These are phyloP conservation scores for Acholoe squamosa DNA, from an alignment of 2,888 invertebrate species.

Conservation along the genomic window DNA sequence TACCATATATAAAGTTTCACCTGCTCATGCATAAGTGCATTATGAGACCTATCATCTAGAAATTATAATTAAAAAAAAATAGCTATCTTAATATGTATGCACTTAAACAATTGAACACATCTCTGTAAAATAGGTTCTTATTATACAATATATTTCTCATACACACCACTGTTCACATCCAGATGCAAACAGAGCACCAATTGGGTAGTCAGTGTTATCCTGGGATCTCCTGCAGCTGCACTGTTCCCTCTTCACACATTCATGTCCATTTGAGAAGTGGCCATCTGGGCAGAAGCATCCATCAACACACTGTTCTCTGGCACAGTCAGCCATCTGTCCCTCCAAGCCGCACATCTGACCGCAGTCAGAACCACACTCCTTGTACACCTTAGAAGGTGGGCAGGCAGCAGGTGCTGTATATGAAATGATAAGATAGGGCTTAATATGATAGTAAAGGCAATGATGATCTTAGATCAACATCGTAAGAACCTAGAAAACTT, in stretches of 20 bases:
- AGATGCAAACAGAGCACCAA: slow-evolving; percentile 64
- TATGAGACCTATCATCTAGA: too few species aligned
- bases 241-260: slow-evolving; percentile 68
- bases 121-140: too few species aligned
- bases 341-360: slow-evolving; percentile 55
- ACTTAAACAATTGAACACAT: too few species aligned
- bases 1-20: too few species aligned
- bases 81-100: too few species aligned
- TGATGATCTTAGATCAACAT: not conserved
- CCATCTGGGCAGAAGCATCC: slow-evolving; percentile 68
- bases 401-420: slow-evolving; percentile 64
- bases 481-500: not conserved
- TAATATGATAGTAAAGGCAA: not conserved
- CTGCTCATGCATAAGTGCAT: too few species aligned
- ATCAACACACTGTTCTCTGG: slow-evolving; percentile 64
- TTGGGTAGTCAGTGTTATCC: slow-evolving; percentile 66
- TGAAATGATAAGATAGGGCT: not conserved
- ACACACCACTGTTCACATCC: slow-evolving; percentile 69
- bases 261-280: slow-evolving; percentile 67
- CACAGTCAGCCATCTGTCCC: slow-evolving; percentile 64
- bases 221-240: slow-evolving; percentile 69
- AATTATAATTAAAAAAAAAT: too few species aligned
- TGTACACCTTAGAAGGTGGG: slow-evolving; percentile 63
- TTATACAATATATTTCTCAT: not conserved
- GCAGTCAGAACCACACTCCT: slow-evolving; percentile 64